These are phyloP conservation scores for Lithobates sylvaticus DNA, from an alignment of 2,797 vertebrate species.

Conservation along the genomic window DNA sequence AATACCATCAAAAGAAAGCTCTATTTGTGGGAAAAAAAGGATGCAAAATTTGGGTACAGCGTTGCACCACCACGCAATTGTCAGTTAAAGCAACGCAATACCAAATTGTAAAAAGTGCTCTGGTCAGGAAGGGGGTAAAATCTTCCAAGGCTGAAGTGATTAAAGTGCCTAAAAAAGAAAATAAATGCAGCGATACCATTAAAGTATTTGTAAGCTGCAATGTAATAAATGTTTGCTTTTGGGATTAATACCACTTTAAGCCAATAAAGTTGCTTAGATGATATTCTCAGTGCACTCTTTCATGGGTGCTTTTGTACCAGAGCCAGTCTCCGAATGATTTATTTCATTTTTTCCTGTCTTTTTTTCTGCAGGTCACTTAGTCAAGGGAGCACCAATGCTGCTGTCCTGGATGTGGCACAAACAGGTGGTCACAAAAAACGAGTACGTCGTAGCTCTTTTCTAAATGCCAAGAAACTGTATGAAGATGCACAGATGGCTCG, in stretches of 20 bases:
- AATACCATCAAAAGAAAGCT: too few species aligned
- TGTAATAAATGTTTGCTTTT: not conserved
- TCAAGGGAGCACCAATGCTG: slow-evolving; percentile 93
- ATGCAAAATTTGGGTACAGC: too few species aligned
- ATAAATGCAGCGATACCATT: too few species aligned
- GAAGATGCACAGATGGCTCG: slow-evolving; percentile 99
- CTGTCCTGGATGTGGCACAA: slow-evolving; percentile 93
- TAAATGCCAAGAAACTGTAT: slow-evolving; percentile 98
- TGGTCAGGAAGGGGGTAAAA: too few species aligned
- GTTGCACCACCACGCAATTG: too few species aligned
- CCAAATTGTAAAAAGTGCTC: too few species aligned
- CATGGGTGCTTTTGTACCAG: slow-evolving; percentile 71
- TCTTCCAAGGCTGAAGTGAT: too few species aligned
- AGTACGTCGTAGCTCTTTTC: slow-evolving; percentile 96
- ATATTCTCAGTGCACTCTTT: slow-evolving; percentile 70
- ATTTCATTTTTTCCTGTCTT: slow-evolving; percentile 61
- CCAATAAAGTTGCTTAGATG: slow-evolving; percentile 62
- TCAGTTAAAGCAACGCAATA: too few species aligned
- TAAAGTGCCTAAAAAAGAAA: too few species aligned
- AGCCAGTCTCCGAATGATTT: not conserved
- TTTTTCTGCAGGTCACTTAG: slow-evolving; percentile 88
- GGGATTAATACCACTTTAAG: not conserved
- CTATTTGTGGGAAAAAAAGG: too few species aligned
- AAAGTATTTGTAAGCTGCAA: too few species aligned
- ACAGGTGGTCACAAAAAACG: slow-evolving; percentile 96